Base-by-base conservation (phyloP, 2,113 vertebrate genomes). In the Amblyopsis rosae region DNA sequence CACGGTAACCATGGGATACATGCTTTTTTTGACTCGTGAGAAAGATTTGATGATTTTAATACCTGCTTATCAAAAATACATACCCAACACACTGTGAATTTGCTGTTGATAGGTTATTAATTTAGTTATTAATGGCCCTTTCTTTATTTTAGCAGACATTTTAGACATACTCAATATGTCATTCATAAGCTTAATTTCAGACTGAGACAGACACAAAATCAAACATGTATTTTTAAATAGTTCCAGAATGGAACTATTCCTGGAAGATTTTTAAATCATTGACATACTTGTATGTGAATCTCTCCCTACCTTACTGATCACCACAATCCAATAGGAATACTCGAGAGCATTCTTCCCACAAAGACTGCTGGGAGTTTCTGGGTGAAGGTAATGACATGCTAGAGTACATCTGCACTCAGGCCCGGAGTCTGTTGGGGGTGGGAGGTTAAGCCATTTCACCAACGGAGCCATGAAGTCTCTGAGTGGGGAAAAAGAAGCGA, bases 401-500 rank as follows among this genome's bases (percentile, higher is more conserved):
- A 49, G 76, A 79, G 59, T 48, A 41, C 50, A 50, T 75, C 63
- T 62, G 26, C 19, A 15, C 15, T 74, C 74, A 17, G 74, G 35
- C 35, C 35, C 10, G 11, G 62, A 59, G 59, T 69, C 66, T 66
- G 32, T 15, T 69, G 72, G 41, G 61, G 69, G 12, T 12, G 57
- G 9, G 26, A 45, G 15, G 55, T 90, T 87, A 86, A 84, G 76
- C 77, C 73, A 72, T 88, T 82, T 82, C 79, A 73, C 82, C 75
- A 75, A 69, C 75, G 87, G 87, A 89, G 86, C 80, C 83, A 82
- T 80, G 67, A 77, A 89, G 84, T 89, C 82, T 85, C 78, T 15
- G 70, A 12, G 49, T 71, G 63, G 73, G 26, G 11, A 54, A 75
- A 83, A 82, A 75, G 67, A 83, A 71, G 62, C 67, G 79, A 86